Conservation (phyloP, 2,888 invertebrate genomes). For the Andrena flavipes region DNA sequence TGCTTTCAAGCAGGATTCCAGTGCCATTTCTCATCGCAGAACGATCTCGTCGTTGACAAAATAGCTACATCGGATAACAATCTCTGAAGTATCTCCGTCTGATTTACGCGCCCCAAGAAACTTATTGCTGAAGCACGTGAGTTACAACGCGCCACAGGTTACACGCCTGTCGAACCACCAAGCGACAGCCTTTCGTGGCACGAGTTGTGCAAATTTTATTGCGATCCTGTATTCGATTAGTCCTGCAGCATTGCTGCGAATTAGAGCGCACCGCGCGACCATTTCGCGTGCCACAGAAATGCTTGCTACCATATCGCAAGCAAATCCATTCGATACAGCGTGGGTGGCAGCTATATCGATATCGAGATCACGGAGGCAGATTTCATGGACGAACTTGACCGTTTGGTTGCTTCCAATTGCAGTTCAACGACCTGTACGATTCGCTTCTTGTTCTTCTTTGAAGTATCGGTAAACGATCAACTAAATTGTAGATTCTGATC, state of each 20-base stretch:
- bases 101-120: slow-evolving; percentile 52
- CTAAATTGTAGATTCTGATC: slow-evolving; percentile 11
- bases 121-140: slow-evolving; percentile 62
- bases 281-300: not conserved
- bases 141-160: slow-evolving; percentile 60
- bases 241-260: slow-evolving; percentile 4
- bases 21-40: slow-evolving; percentile 30
- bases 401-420: not conserved
- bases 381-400: not conserved
- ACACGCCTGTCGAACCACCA: slow-evolving; percentile 59
- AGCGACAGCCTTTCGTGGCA: slow-evolving; percentile 33
- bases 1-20: slow-evolving; percentile 2
- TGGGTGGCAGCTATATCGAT: slow-evolving; percentile 18
- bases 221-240: slow-evolving; percentile 11
- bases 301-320: not conserved
- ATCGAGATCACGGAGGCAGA: slow-evolving; percentile 18
- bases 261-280: not conserved
- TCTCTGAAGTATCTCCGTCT: slow-evolving; percentile 38
- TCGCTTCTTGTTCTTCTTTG: not conserved
- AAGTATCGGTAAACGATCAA: too few species aligned
- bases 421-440: not conserved
- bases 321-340: slow-evolving; percentile 23
- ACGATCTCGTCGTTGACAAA: slow-evolving; percentile 52
- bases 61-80: slow-evolving; percentile 45
- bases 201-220: slow-evolving; percentile 47